These are phyloP conservation scores for Chionoecetes opilio DNA, from an alignment of 1,140 invertebrate species.

Conservation along the genomic window DNA sequence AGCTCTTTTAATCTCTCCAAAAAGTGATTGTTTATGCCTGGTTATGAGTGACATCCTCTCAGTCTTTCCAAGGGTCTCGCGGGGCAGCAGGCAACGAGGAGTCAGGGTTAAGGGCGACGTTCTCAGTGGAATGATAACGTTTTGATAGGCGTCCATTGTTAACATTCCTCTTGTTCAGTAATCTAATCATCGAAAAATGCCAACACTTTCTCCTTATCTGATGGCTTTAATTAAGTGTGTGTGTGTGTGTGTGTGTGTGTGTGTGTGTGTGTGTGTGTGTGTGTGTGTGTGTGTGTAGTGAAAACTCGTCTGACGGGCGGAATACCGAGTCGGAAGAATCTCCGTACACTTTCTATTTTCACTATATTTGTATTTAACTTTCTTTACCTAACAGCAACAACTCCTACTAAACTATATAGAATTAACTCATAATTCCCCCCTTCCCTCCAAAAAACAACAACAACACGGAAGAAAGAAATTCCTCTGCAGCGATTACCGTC, in stretches of 20 bases:
- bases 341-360: no score
- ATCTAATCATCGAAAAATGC: background rate
- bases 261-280: background rate
- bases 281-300: background rate
- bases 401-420: no score
- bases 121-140: background rate
- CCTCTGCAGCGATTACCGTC: background rate
- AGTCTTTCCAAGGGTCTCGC: no score
- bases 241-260: slow-evolving; percentile 16
- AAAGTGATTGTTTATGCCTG: no score
- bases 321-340: no score
- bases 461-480: background rate
- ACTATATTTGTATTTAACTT: no score
- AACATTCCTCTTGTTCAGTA: background rate
- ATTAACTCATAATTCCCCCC: background rate
- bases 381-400: no score
- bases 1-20: no score
- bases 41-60: no score
- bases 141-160: background rate
- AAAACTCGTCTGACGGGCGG: no score
- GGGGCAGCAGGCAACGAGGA: background rate
- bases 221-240: background rate
- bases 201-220: background rate
- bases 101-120: background rate
- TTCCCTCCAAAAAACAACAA: background rate